A percentile compares a stretch with the other conserved stretches of the same genome.
phyloP scores from a whole-genome alignment of 2,888 invertebrate species.

The Parnassius orleans region DNA sequence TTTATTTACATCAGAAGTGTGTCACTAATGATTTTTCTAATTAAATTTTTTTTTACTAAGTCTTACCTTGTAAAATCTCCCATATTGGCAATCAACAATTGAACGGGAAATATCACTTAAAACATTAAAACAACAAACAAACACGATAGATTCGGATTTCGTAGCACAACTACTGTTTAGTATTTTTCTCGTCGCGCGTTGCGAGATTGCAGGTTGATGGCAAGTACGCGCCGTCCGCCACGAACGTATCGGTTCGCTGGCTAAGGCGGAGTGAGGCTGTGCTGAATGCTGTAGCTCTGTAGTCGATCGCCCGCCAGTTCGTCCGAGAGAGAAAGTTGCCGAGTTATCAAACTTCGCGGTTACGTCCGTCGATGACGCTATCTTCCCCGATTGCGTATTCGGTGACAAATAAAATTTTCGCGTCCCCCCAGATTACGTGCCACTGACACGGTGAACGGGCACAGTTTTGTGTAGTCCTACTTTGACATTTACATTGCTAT shows the following conservation, averaged over 20 bases:
- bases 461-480: slow-evolving; percentile 48
- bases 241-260: slow-evolving; percentile 62
- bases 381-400: slow-evolving; percentile 74
- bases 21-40: no score
- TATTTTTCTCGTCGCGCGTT: slow-evolving; percentile 37
- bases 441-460: slow-evolving; percentile 72
- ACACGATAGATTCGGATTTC: slow-evolving; percentile 45
- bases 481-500: slow-evolving; percentile 38
- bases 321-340: slow-evolving; percentile 71
- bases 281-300: slow-evolving; percentile 31
- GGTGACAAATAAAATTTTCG: slow-evolving; percentile 55
- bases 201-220: slow-evolving; percentile 43
- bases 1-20: background rate
- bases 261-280: slow-evolving; percentile 64
- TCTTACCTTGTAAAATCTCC: slow-evolving; percentile 15
- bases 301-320: slow-evolving; percentile 30
- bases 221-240: slow-evolving; percentile 55
- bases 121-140: slow-evolving; percentile 29
- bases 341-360: slow-evolving; percentile 76
- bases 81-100: slow-evolving; percentile 22
- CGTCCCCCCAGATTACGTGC: slow-evolving; percentile 52
- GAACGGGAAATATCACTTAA: slow-evolving; percentile 9
- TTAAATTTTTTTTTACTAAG: background rate
- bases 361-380: slow-evolving; percentile 76
- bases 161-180: slow-evolving; percentile 29